Conservation (phyloP, 1,140 invertebrate genomes). For the Glomeris maerens region DNA sequence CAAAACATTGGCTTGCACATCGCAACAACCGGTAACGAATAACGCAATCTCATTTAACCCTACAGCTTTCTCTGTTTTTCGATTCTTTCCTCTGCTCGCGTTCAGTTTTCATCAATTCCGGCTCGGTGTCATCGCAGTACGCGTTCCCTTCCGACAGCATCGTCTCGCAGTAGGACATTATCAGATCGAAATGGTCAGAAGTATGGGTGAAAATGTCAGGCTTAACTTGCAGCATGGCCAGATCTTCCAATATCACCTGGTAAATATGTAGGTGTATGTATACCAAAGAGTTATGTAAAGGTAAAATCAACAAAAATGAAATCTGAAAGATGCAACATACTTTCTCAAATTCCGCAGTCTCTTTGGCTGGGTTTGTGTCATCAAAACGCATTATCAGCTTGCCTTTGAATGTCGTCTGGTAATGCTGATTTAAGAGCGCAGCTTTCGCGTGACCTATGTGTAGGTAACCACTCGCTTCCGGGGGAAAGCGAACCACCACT, state of each 20-base stretch:
- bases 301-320: background rate
- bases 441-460: slow-evolving; percentile 99
- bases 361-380: slow-evolving; percentile 99
- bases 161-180: slow-evolving; percentile 75
- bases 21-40: background rate
- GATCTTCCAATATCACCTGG: slow-evolving; percentile 85
- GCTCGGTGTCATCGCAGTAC: slow-evolving; percentile 92
- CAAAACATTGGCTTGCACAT: background rate
- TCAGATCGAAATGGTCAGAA: slow-evolving; percentile 90
- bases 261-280: slow-evolving; percentile 7
- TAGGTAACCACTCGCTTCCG: slow-evolving; percentile 93
- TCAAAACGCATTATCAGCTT: slow-evolving; percentile 97
- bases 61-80: slow-evolving; percentile 69
- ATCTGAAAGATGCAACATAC: slow-evolving; percentile 23
- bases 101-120: slow-evolving; percentile 87
- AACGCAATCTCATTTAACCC: slow-evolving; percentile 23
- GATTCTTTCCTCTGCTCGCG: slow-evolving; percentile 79
- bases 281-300: background rate
- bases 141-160: slow-evolving; percentile 77
- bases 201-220: slow-evolving; percentile 89
- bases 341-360: slow-evolving; percentile 95
- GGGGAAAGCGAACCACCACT: slow-evolving; percentile 88
- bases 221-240: slow-evolving; percentile 78
- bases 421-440: slow-evolving; percentile 94
- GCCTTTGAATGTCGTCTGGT: slow-evolving; percentile 83